phyloP scores from a whole-genome alignment of 2,888 invertebrate genomes.

The Lithodes maja region DNA sequence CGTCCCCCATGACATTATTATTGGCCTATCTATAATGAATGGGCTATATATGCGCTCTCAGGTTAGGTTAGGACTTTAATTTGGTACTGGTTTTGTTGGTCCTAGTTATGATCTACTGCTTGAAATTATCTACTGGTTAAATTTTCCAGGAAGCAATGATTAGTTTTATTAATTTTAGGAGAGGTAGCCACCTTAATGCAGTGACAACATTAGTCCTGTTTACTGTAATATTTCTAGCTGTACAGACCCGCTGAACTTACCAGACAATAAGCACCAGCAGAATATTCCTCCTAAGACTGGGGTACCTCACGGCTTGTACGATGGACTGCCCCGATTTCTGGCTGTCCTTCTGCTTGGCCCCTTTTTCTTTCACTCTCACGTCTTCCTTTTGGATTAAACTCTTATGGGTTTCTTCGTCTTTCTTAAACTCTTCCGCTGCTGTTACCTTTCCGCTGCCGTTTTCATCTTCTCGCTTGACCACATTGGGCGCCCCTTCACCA shows the following conservation, averaged over 20 bases:
- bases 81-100: too few relatives aligned
- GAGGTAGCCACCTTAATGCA: too few relatives aligned
- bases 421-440: neutral
- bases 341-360: neutral
- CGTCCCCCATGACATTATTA: too few relatives aligned
- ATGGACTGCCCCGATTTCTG: conserved; percentile 33
- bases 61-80: too few relatives aligned
- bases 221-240: too few relatives aligned
- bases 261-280: conserved; percentile 56
- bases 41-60: too few relatives aligned
- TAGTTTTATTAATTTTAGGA: too few relatives aligned
- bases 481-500: neutral
- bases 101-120: too few relatives aligned
- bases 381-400: neutral
- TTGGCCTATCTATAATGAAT: too few relatives aligned
- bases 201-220: too few relatives aligned
- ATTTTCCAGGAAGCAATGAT: too few relatives aligned
- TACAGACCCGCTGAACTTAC: neutral
- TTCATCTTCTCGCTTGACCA: neutral
- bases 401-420: neutral
- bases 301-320: conserved; percentile 45
- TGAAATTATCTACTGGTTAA: too few relatives aligned
- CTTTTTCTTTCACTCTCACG: neutral
- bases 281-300: conserved; percentile 58
- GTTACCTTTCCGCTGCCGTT: neutral